Base-by-base conservation (phyloP, 2,113 vertebrate species). In the Epinephelus moara region DNA sequence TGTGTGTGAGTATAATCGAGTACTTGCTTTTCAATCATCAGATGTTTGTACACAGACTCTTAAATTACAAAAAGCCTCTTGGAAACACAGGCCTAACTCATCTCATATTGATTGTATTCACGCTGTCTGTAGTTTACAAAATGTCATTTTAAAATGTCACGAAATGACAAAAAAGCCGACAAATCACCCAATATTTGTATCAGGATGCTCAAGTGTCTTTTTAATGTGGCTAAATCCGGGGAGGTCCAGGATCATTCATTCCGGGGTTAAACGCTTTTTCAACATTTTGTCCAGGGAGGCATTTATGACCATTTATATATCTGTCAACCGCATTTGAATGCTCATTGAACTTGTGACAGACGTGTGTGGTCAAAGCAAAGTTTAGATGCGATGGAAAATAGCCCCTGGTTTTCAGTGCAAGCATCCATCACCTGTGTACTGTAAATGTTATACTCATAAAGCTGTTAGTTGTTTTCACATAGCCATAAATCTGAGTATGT, bases 41-140 rank as follows among this genome's bases (percentile, higher is more conserved):
- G 80, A 90, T 93, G 91, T 94, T 94, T 95, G 92, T 95, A 93
- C 91, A 94, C 93, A 93, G 87, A 87, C 74, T 93, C 91, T 94
- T 91, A 90, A 88, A 91, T 94, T 94, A 93, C 94, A 93, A 90
- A 92, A 92, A 93, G 91, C 79, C 80, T 92, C 87, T 75, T 88
- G 90, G 90, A 94, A 94, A 93, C 91, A 86, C 76, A 85, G 88
- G 85, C 87, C 82, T 77, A 85, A 90, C 86, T 90, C 86, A 72
- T 82, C 88, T 89, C 89, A 59, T 90, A 91, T 87, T 93, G 92
- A 94, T 93, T 94, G 93, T 89, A 62, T 92, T 91, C 85, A 84
- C 81, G 78, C 90, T n/a, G 82, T 88, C 85, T 91, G 88, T 82
- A 84, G 91, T 93, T 94, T 93, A 92, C 89, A 88, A 75, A 88